Evolutionary conservation across 2,888 invertebrate species (phyloP), one percentile per base, ranked within the genome.

Genomic region (Euzetes globulus): DNA sequence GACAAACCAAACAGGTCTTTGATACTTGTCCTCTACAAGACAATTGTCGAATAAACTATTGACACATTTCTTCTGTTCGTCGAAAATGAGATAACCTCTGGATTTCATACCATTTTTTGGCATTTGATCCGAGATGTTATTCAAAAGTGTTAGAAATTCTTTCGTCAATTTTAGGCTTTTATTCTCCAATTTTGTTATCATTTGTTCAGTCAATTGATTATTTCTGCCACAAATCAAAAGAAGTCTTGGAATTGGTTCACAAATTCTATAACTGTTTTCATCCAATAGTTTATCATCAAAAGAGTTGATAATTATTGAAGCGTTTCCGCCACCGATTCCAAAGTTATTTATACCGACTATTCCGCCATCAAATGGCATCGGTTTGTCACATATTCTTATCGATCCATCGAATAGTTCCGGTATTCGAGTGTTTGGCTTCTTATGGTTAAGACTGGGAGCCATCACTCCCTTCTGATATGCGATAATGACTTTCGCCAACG

Each of bases 1-100:
- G 77, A 98, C 87, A 83, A 88, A 97, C 93, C 96, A 98, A 75
- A 97, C 84, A 0, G 96, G 94, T 17, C 91, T 87, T 77, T 87
- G 86, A 17, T 86, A 63, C 2, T 17, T 71, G 25, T 22, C 73
- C 13, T 71, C 71, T 37, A 73, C 37, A 2, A 73, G 19, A 41
- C 33, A 13, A 41, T 71, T 25, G 15, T 68, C 22, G 1, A 47
- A 17, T 27, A 22, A 19, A 15, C 15, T 50, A n/a, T 22, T 45
- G 37, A 15, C 15, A 29, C 25, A 27, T 19, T 41, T 58, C 6
- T 58, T 58, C n/a, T 58, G 22, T 29, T 58, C 25, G 25, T 33
- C 70, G 19, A 73, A 50, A n/a, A 72, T 9, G 52, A 75, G 29
- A 27, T n/a, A 94, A 72, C 1, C 96, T 92, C 77, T 98, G 25